Evolutionary conservation across 1,140 invertebrate species (phyloP).

Genomic region (Philaenus spumarius): DNA sequence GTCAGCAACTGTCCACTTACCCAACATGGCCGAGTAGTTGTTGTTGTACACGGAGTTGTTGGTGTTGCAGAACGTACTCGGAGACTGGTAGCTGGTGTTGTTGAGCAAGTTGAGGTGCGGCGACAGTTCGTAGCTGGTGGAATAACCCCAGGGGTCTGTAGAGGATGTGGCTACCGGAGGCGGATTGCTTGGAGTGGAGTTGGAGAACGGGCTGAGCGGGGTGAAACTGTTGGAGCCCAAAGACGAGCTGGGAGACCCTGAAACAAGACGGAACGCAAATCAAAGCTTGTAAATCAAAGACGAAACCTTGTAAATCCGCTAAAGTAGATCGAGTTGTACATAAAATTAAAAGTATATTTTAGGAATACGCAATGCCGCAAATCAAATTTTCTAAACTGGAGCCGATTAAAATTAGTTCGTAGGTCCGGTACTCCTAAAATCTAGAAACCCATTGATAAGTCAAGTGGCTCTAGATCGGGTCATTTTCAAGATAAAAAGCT

Average conservation of each 20-base stretch:
- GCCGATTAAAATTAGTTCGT: too few relatives aligned
- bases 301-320: too few relatives aligned
- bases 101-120: conserved; percentile 62
- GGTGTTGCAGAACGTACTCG: conserved; percentile 42
- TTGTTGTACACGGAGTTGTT: conserved; percentile 33
- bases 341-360: too few relatives aligned
- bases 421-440: too few relatives aligned
- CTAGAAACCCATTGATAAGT: too few relatives aligned
- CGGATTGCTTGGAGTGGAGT: conserved; percentile 48
- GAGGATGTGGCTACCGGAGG: conserved; percentile 43
- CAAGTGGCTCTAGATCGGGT: too few relatives aligned
- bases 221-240: conserved; percentile 42
- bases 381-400: too few relatives aligned
- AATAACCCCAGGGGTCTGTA: conserved; percentile 64
- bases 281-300: too few relatives aligned
- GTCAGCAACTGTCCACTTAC: neutral
- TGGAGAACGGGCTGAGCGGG: conserved; percentile 57
- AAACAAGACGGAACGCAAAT: too few relatives aligned
- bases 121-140: conserved; percentile 51
- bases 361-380: too few relatives aligned
- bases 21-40: conserved; percentile 31
- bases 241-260: conserved; percentile 24
- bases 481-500: too few relatives aligned
- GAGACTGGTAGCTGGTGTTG: conserved; percentile 50
- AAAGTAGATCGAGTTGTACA: too few relatives aligned